phyloP scores from a whole-genome alignment of 2,797 vertebrate genomes.

The Taeniopygia guttata region DNA sequence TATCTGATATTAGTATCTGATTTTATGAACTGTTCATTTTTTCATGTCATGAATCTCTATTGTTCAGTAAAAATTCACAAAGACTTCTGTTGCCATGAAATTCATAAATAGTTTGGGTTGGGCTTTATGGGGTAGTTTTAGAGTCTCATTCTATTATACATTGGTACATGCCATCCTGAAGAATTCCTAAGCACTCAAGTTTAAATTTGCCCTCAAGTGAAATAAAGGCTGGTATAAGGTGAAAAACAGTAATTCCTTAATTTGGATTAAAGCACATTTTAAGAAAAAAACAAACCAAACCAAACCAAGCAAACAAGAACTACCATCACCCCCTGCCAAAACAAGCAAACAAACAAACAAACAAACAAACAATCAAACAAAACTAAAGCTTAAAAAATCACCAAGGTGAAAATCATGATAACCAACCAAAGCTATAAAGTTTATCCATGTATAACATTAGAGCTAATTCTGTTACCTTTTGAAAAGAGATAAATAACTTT shows the following conservation, averaged over 20 bases:
- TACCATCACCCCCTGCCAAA: fast-evolving
- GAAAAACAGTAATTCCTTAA: not conserved
- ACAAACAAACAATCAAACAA: too few relatives aligned
- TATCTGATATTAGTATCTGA: not conserved
- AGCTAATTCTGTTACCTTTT: not conserved
- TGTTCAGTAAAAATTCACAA: not conserved
- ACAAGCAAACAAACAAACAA: not conserved
- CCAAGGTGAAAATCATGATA: not conserved
- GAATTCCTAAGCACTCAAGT: not conserved
- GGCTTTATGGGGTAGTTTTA: not conserved
- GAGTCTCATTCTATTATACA: not conserved
- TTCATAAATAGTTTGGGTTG: not conserved
- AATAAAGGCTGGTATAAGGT: not conserved
- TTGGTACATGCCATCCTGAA: not conserved
- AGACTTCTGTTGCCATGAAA: not conserved
- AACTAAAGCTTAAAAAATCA: not conserved
- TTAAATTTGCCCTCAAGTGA: not conserved
- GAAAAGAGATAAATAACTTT: not conserved
- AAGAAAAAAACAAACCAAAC: not conserved
- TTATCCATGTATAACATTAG: not conserved
- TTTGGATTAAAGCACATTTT: not conserved
- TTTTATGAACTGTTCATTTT: not conserved
- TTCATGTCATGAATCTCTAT: not conserved
- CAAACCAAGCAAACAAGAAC: not conserved
- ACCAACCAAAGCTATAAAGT: not conserved